Evolutionary conservation across 2,797 vertebrate genomes (phyloP).

Genomic region (Todus mexicanus): DNA sequence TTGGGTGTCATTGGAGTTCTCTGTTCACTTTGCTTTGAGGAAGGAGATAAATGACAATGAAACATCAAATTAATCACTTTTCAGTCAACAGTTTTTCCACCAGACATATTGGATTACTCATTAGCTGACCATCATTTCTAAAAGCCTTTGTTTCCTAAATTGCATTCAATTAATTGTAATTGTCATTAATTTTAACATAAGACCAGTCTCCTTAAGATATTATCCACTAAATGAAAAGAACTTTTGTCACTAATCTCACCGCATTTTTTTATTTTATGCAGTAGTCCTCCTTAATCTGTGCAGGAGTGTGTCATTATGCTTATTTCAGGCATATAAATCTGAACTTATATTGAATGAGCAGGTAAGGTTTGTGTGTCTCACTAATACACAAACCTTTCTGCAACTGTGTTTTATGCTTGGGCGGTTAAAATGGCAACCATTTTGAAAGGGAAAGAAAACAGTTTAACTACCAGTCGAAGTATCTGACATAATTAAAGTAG

Average conservation of each 20-base stretch:
- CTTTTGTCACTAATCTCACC: conserved; percentile 30
- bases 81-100: neutral
- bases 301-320: conserved; percentile 5
- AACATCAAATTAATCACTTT: conserved; percentile 27
- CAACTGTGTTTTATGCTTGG: neutral
- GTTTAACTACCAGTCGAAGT: conserved; percentile 28
- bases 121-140: conserved; percentile 17
- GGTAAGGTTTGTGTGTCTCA: neutral
- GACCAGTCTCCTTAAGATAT: neutral
- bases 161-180: conserved; percentile 39
- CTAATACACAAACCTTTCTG: neutral
- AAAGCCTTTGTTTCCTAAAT: conserved; percentile 35
- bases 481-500: conserved; percentile 17
- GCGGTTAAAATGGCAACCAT: neutral
- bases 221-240: conserved; percentile 29
- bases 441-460: conserved; percentile 24
- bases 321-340: conserved; percentile 15
- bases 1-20: neutral
- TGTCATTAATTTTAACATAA: conserved; percentile 26
- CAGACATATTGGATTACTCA: neutral
- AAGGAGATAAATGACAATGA: conserved; percentile 31
- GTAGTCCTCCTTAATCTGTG: neutral
- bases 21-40: neutral
- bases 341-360: conserved; percentile 29
- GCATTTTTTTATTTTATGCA: neutral